phyloP scores from a whole-genome alignment of 1,140 invertebrate species.

The Drosophila sp. region DNA sequence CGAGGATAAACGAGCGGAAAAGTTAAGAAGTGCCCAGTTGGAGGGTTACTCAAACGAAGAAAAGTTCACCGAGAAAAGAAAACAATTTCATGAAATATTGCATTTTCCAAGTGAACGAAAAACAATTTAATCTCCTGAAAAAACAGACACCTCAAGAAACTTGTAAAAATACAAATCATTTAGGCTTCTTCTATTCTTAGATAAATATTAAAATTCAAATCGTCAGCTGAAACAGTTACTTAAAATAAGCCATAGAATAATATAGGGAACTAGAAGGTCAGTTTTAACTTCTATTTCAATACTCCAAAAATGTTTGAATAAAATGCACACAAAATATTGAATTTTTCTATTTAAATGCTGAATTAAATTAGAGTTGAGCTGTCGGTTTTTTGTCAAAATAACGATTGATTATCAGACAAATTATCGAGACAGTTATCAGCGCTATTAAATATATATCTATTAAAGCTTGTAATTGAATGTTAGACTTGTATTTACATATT shows the following conservation, averaged over 20 bases:
- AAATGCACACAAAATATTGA: too few relatives aligned
- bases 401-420: too few relatives aligned
- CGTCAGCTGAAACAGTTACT: not conserved
- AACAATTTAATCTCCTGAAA: conserved; percentile 1
- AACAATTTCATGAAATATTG: conserved; percentile 9
- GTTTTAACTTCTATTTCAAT: too few relatives aligned
- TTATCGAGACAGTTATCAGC: too few relatives aligned
- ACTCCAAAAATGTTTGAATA: too few relatives aligned
- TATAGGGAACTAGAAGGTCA: too few relatives aligned
- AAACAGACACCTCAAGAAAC: conserved; percentile 1
- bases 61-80: conserved; percentile 3
- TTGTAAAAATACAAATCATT: conserved; percentile 8
- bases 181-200: not conserved
- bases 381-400: too few relatives aligned
- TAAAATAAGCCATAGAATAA: not conserved
- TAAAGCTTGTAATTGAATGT: too few relatives aligned
- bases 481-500: too few relatives aligned
- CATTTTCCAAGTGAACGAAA: conserved; percentile 7
- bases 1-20: conserved; percentile 22
- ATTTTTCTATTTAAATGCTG: too few relatives aligned
- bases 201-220: not conserved
- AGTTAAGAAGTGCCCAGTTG: conserved; percentile 20
- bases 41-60: conserved; percentile 1
- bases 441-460: too few relatives aligned
- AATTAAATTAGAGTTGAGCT: too few relatives aligned